Evolutionary conservation across 2,888 invertebrate species (phyloP).

Genomic region (Tipula vernalis): DNA sequence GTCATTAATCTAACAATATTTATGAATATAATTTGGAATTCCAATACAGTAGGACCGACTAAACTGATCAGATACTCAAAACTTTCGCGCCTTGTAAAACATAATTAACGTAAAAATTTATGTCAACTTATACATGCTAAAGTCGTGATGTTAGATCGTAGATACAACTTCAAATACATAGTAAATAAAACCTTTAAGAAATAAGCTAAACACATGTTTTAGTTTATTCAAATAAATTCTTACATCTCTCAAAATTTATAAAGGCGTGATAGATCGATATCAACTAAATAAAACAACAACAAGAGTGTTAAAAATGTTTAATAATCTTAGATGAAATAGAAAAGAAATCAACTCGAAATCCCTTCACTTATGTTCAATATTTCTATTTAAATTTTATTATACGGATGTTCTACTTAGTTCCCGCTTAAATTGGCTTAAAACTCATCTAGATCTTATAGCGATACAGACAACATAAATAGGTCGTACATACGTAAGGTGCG

Average conservation of each 20-base stretch:
- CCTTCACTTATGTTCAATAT: neutral
- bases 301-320: neutral
- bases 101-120: neutral
- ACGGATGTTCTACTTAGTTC: neutral
- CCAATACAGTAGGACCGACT: no score
- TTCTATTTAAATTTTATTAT: neutral
- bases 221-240: neutral
- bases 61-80: no score
- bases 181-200: neutral
- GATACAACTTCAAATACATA: neutral
- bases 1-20: no score
- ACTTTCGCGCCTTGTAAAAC: neutral
- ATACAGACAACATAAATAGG: neutral
- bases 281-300: neutral
- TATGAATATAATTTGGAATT: no score
- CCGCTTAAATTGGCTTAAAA: neutral
- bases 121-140: neutral
- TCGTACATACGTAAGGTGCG: neutral
- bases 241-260: neutral
- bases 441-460: neutral
- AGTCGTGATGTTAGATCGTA: neutral
- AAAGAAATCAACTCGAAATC: no score
- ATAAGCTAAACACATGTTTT: neutral
- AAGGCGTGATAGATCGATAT: neutral
- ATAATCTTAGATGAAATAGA: no score